Conservation (phyloP, 2,888 invertebrate genomes). For the Caenorhabditis doughertyi region DNA sequence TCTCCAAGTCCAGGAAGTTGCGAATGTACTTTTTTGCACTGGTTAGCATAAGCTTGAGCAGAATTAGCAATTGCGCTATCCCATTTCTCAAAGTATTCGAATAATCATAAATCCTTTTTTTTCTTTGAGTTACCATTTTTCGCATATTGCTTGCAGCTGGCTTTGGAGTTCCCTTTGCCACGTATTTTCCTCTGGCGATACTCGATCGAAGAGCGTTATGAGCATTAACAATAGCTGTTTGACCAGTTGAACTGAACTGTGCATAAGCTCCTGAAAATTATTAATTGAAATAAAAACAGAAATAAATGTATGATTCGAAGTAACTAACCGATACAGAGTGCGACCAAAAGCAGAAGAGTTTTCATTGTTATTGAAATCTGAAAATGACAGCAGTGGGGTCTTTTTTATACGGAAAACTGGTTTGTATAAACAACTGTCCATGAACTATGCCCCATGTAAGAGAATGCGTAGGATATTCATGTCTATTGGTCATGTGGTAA, state of each 20-base stretch:
- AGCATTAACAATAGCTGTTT: slow-evolving; percentile 16
- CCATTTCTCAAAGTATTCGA: slow-evolving; percentile 16
- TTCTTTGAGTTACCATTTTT: slow-evolving; percentile 12
- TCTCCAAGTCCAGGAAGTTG: slow-evolving; percentile 27
- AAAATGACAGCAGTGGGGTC: not conserved
- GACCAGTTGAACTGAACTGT: slow-evolving; percentile 14
- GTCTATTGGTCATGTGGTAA: slow-evolving; percentile 25
- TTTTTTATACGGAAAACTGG: slow-evolving; percentile 20
- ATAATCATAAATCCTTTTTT: not conserved
- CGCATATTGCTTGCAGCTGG: slow-evolving; percentile 16
- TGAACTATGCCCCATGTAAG: slow-evolving; percentile 20
- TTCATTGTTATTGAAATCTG: slow-evolving; percentile 26
- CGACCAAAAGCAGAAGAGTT: slow-evolving; percentile 15
- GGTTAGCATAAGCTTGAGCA: slow-evolving; percentile 38
- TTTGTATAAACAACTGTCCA: slow-evolving; percentile 21
- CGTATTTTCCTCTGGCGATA: slow-evolving; percentile 45
- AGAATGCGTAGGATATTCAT: slow-evolving; percentile 27
- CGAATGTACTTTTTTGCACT: slow-evolving; percentile 37
- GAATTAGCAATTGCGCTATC: slow-evolving; percentile 3
- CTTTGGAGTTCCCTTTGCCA: slow-evolving; percentile 26
- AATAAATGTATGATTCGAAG: slow-evolving; percentile 8
- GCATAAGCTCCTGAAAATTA: not conserved
- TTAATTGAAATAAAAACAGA: not conserved
- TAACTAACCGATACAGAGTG: slow-evolving; percentile 7
- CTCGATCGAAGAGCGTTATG: slow-evolving; percentile 40